Evolutionary conservation across 2,888 invertebrate genomes (phyloP).

Genomic region (Orthosia incerta): DNA sequence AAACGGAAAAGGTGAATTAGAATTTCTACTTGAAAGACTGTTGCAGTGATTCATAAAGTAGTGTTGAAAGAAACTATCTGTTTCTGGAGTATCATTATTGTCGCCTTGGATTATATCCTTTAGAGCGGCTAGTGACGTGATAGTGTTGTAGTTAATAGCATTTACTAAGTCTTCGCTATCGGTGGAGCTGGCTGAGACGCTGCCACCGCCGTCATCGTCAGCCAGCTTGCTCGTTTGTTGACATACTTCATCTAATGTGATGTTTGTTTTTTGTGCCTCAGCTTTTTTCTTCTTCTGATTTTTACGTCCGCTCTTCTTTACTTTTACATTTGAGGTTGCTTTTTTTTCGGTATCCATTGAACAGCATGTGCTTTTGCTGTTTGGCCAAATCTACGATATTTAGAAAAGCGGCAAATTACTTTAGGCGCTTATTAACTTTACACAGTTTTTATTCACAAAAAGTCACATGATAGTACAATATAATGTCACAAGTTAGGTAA

Average conservation of each 20-base stretch:
- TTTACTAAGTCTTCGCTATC: conserved; percentile 92
- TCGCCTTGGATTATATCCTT: conserved; percentile 93
- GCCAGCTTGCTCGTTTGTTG: conserved; percentile 72
- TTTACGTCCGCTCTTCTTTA: conserved; percentile 79
- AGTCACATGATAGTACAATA: conserved; percentile 83
- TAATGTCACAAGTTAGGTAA: conserved; percentile 77
- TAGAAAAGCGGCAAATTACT: conserved; percentile 70
- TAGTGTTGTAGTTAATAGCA: conserved; percentile 93
- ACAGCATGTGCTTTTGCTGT: conserved; percentile 78
- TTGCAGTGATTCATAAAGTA: conserved; percentile 94
- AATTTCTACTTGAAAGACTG: conserved; percentile 91
- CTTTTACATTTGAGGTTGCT: conserved; percentile 74
- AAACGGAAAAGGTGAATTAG: conserved; percentile 87
- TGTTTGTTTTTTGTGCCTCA: conserved; percentile 69
- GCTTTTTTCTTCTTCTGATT: conserved; percentile 87
- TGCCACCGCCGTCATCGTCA: conserved; percentile 70
- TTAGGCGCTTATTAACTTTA: conserved; percentile 62
- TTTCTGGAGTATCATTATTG: conserved; percentile 90
- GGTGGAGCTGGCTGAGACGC: conserved; percentile 88
- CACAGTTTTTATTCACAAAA: conserved; percentile 74
- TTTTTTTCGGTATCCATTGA: conserved; percentile 86
- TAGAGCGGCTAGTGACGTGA: conserved; percentile 92
- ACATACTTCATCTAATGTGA: conserved; percentile 71
- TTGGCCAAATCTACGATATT: conserved; percentile 69
- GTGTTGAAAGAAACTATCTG: conserved; percentile 93